These are phyloP conservation scores for Lithophane ornitopus DNA, from an alignment of 2,888 invertebrate species.

Conservation along the genomic window DNA sequence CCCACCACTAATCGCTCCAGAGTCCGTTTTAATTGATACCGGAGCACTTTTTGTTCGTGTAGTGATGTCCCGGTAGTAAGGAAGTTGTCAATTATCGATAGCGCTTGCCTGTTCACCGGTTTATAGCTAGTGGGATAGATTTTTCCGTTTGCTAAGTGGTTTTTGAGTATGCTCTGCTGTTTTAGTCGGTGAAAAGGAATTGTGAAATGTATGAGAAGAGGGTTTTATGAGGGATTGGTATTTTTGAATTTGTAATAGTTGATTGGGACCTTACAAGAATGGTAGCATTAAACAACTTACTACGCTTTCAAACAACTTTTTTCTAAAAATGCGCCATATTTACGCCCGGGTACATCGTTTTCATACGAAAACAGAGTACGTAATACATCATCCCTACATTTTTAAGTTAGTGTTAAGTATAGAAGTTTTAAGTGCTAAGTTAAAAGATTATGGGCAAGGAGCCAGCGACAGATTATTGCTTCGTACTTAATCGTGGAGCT, in stretches of 20 bases:
- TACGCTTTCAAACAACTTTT: neutral
- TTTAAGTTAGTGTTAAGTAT: conserved; percentile 56
- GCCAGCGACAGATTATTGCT: conserved; percentile 54
- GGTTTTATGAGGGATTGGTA: neutral
- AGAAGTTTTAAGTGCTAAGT: conserved; percentile 49
- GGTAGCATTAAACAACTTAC: neutral
- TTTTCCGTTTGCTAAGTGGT: conserved; percentile 25
- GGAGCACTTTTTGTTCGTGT: conserved; percentile 69
- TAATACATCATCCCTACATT: conserved; percentile 50
- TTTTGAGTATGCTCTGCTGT: conserved; percentile 21
- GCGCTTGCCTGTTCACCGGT: conserved; percentile 43
- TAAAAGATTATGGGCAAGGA: conserved; percentile 53
- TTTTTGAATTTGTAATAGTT: neutral
- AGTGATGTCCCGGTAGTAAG: conserved; percentile 63
- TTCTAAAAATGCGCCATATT: neutral
- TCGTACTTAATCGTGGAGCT: conserved; percentile 46
- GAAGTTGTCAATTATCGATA: conserved; percentile 71
- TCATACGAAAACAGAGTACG: conserved; percentile 3
- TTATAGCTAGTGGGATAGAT: conserved; percentile 17
- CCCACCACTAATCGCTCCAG: conserved; percentile 68
- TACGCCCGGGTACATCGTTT: neutral
- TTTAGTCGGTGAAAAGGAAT: conserved; percentile 20
- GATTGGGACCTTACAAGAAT: neutral
- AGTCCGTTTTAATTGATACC: conserved; percentile 76
- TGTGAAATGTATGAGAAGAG: neutral